These are phyloP conservation scores for Watsonalla binaria DNA, from an alignment of 2,888 invertebrate genomes.

Conservation along the genomic window DNA sequence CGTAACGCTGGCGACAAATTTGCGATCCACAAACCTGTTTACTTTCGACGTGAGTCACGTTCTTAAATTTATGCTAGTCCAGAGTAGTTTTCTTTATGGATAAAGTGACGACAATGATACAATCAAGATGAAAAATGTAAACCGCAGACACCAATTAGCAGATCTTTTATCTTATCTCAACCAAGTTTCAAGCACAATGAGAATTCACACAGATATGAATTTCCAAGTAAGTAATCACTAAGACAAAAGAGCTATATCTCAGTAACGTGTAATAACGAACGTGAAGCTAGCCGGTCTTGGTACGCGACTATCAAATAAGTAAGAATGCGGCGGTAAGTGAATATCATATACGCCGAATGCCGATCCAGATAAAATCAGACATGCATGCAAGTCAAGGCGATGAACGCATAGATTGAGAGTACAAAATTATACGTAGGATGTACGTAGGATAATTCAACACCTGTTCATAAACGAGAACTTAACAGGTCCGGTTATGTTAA, in stretches of 20 bases:
- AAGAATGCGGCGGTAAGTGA: conserved; percentile 24
- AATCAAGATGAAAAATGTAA: conserved; percentile 18
- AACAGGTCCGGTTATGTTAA: conserved; percentile 7
- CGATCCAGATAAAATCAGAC: conserved; percentile 29
- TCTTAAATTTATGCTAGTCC: not conserved
- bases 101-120: conserved; percentile 4
- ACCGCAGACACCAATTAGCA: conserved; percentile 22
- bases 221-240: conserved; percentile 31
- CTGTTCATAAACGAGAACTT: conserved; percentile 21
- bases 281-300: conserved; percentile 10
- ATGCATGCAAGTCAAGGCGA: conserved; percentile 24
- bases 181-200: conserved; percentile 52
- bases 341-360: conserved; percentile 26
- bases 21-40: not conserved
- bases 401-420: conserved; percentile 34
- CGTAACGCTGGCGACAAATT: not conserved
- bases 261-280: conserved; percentile 2
- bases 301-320: conserved; percentile 10
- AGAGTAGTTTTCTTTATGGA: not conserved
- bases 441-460: conserved; percentile 35
- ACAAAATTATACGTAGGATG: conserved; percentile 26
- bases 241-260: conserved; percentile 9
- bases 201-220: conserved; percentile 39
- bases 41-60: not conserved
- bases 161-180: conserved; percentile 53